Percentiles rank a stretch among this genome's conserved stretches.
Evolutionary conservation across 2,797 vertebrate species (phyloP).

Genomic region (Babyrousa celebensis): DNA sequence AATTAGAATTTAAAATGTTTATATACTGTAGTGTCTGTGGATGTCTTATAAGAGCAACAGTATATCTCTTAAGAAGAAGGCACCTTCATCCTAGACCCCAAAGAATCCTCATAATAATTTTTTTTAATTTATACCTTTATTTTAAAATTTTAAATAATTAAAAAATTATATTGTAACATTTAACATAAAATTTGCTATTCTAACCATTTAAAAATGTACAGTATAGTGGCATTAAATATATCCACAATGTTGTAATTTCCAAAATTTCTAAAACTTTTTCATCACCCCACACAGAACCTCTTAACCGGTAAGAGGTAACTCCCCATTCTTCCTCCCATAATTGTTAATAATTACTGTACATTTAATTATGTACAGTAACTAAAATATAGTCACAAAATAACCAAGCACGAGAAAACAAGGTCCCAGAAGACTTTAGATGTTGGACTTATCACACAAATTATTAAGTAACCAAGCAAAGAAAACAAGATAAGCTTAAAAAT

Average conservation of each 20-base stretch:
- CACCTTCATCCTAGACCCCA: not conserved
- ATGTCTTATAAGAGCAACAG: not conserved
- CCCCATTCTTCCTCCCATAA: not conserved
- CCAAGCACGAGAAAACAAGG: conserved; percentile 15
- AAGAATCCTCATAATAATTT: not conserved
- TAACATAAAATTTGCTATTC: conserved; percentile 24
- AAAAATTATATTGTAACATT: not conserved
- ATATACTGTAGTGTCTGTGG: not conserved
- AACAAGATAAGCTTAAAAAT: not conserved
- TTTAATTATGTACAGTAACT: not conserved
- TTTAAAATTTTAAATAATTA: conserved; percentile 1
- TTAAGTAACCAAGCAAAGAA: not conserved
- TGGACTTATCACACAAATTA: not conserved
- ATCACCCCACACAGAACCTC: conserved; percentile 1
- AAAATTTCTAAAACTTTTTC: conserved; percentile 18
- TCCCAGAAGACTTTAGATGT: not conserved
- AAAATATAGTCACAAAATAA: not conserved
- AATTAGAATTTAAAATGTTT: conserved; percentile 50
- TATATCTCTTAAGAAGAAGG: not conserved
- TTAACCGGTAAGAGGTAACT: conserved; percentile 29
- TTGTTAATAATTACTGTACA: conserved; percentile 7
- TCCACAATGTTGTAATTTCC: not conserved
- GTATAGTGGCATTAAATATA: not conserved
- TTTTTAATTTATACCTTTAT: not conserved
- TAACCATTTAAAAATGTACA: not conserved